Evolutionary conservation across 1,140 invertebrate genomes (phyloP), one percentile per base, ranked within the genome.

Genomic region (Eurosta solidaginis): DNA sequence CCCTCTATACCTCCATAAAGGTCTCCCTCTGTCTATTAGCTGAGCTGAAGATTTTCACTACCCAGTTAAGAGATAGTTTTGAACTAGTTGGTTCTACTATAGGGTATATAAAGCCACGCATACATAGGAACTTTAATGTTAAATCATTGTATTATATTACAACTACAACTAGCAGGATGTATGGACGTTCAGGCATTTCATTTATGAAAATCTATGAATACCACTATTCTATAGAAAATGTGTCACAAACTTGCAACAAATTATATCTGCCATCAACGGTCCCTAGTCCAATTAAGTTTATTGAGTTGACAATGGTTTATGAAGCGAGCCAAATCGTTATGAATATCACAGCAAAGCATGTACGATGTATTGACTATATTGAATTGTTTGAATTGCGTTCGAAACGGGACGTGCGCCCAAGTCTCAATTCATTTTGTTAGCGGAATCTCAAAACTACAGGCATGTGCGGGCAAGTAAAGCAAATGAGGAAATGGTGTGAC

Each of bases 231-330:
- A n/a, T n/a, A n/a, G 59, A 68, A 68, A 33, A 68, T 33, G 59
- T 68, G 59, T 33, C 33, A 68, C 36, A 42, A 68, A 20, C 54
- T 59, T 33, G 40, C 33, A 68, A 40, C 12, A 68, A 22, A 68
- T 6, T 10, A 10, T 40, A 6, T 5, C 59, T 63, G 5, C 29
- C 33, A 68, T 36, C 17, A 1, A 40, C 4, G 29, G 4, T n/a
- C 33, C 59, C 33, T 40, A 68, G 33, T 40, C 17, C 59, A 68
- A 40, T 68, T 68, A 68, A 68, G 59, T 68, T 68, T 68, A 68
- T 68, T 68, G 33, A 29, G 29, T 68, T 68, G 59, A 68, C 29
- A 68, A 36, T n/a, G 59, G n/a, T 17, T 40, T 40, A 2, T 7
- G 59, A 20, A 7, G 59, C 36, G 59, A 6, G 40, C 33, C 59